These are phyloP conservation scores for Gambusia yucatana DNA, from an alignment of 2,797 vertebrate species.

Conservation along the genomic window DNA sequence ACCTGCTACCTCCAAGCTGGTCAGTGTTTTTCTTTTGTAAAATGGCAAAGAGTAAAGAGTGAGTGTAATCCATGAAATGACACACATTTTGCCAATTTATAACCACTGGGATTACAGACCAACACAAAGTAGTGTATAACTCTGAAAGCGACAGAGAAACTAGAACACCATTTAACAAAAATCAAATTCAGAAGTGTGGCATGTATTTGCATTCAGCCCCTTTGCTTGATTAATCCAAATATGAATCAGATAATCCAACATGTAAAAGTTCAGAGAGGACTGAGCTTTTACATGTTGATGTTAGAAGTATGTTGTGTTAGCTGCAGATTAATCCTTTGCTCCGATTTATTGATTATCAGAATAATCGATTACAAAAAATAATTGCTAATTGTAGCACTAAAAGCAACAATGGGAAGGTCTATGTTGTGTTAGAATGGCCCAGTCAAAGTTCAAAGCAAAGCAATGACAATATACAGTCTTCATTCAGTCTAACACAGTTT, in stretches of 20 bases:
- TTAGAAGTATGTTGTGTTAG: too few species aligned
- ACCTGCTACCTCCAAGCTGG: slow-evolving; percentile 36
- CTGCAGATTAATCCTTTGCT: too few species aligned
- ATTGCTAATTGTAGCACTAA: neutral
- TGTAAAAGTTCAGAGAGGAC: too few species aligned
- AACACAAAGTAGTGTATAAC: neutral
- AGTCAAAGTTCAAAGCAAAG: neutral
- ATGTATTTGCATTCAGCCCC: neutral
- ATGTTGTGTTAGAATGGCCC: neutral
- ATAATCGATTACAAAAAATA: too few species aligned
- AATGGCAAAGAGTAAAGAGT: slow-evolving; percentile 3
- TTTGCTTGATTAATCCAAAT: neutral
- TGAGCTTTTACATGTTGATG: neutral
- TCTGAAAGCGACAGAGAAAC: neutral
- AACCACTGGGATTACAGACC: neutral
- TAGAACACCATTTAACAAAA: neutral
- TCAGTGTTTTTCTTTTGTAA: slow-evolving; percentile 8
- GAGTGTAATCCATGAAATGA: neutral
- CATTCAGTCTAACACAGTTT: neutral
- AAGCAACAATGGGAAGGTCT: neutral
- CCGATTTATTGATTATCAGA: too few species aligned
- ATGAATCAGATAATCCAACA: too few species aligned
- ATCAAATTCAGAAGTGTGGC: neutral
- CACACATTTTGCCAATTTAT: neutral
- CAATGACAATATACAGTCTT: neutral